These are phyloP conservation scores for Melospiza melodia DNA, from an alignment of 2,113 vertebrate species.

Conservation along the genomic window DNA sequence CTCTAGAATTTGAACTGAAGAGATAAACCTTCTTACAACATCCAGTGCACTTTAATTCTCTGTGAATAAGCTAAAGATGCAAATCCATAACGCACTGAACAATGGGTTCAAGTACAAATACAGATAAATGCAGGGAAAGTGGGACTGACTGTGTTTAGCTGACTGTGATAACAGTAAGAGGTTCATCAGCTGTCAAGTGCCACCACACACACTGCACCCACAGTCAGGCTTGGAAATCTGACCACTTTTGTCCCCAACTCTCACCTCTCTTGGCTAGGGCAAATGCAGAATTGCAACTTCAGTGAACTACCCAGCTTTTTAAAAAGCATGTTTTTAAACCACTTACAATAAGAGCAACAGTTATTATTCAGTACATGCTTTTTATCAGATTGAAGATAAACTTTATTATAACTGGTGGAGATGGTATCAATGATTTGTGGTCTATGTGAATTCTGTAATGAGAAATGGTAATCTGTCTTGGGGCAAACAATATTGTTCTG, in stretches of 20 bases:
- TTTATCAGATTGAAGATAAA: slow-evolving; percentile 64
- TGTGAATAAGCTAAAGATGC: background rate
- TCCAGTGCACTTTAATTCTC: background rate
- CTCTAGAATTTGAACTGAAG: background rate
- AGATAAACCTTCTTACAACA: background rate
- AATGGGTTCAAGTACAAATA: background rate
- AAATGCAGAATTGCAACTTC: slow-evolving; percentile 9
- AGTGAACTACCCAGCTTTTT: background rate
- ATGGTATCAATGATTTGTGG: slow-evolving; percentile 55
- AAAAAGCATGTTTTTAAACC: slow-evolving; percentile 40
- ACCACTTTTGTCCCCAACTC: background rate
- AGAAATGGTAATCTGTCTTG: slow-evolving; percentile 60
- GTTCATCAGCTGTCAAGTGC: background rate
- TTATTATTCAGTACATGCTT: slow-evolving; percentile 65
- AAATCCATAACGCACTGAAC: background rate
- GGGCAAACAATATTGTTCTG: slow-evolving; percentile 64
- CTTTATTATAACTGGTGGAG: slow-evolving; percentile 35
- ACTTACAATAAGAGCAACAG: slow-evolving; percentile 56
- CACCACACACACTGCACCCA: fast-evolving
- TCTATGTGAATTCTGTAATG: slow-evolving; percentile 44
- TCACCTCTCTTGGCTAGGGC: slow-evolving; percentile 4
- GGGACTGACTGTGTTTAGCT: background rate
- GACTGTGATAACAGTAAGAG: background rate
- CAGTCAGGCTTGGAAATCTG: background rate
- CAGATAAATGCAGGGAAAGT: background rate